Conservation (phyloP, 2,113 vertebrate genomes). For the Willisornis vidua region DNA sequence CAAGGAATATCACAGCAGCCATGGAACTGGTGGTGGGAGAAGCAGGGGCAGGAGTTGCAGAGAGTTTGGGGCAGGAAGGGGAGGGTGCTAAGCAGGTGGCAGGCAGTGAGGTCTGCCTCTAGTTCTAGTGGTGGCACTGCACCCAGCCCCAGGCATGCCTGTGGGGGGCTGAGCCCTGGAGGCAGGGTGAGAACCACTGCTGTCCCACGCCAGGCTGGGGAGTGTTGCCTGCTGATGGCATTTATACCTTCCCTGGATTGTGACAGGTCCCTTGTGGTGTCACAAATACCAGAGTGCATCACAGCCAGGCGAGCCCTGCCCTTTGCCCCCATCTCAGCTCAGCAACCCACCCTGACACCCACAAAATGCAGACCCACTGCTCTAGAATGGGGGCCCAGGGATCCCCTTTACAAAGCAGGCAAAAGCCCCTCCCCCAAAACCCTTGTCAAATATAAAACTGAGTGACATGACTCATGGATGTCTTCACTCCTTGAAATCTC, state of each 20-base stretch:
- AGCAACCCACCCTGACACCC: fast-evolving
- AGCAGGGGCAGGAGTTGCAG: too few species aligned
- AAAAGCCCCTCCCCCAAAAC: too few species aligned
- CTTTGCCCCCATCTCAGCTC: not conserved
- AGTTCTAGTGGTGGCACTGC: not conserved
- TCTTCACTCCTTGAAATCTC: not conserved
- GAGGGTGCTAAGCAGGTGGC: not conserved
- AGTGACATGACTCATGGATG: fast-evolving
- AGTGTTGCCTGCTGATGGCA: not conserved
- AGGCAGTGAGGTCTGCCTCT: not conserved
- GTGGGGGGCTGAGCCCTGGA: not conserved
- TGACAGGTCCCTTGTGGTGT: not conserved
- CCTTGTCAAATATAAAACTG: not conserved
- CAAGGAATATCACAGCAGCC: not conserved
- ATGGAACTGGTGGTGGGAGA: not conserved
- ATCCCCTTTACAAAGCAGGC: not conserved
- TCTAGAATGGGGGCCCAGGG: not conserved
- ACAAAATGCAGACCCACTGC: not conserved
- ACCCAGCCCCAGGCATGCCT: not conserved
- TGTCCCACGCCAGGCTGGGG: not conserved
- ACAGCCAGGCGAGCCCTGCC: not conserved
- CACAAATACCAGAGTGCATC: not conserved
- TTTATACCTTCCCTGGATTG: not conserved
- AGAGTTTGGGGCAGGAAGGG: not conserved
- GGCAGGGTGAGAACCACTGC: not conserved